Base-by-base conservation (phyloP, 2,888 invertebrate species). In the Nymphalis c-album region DNA sequence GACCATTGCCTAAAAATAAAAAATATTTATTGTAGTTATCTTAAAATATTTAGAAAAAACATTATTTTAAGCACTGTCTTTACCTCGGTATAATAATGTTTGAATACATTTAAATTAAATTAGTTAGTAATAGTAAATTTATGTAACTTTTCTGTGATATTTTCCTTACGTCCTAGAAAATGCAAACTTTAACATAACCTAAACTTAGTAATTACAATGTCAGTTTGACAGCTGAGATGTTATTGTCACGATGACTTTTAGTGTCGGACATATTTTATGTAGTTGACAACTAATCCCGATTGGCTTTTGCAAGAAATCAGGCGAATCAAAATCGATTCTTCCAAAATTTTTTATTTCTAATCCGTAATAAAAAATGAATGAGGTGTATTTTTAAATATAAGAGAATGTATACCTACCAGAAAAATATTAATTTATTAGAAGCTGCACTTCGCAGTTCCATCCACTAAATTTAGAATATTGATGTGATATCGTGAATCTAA, bases 1-100 rank as follows among this genome's bases (percentile, higher is more conserved):
- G 85, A 77, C 88, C 87, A 90, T 72, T 87, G 88, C 71, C 91
- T 91, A 79, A 48, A 75, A 77, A 65, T 55, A 64, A 63, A 68
- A 61, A 72, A 67, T 58, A 57, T 26, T 16, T 58, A n/a, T 16
- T 10, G 2, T 0, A 20, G 26, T 10, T n/a, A 31, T 40, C n/a
- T 8, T 16, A 26, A 47, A 40, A 59, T 18, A 31, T 51, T 45
- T 51, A n/a, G 48, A 46, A 48, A 7, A 47, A 3, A 22, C 31
- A 60, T 47, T 40, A 62, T 50, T 59, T 7, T 60, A 46, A 60
- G 35, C 67, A 58, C 48, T n/a, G 35, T 31, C 57, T 71, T 70
- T 78, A 86, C 87, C 85, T 82, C 62, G 81, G 80, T 63, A 84
- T 66, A 64, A 81, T 69, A 55, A 86, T 73, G 71, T 80, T 83